Percentiles rank a stretch among this genome's conserved stretches.
These are phyloP conservation scores for Ianthella basta DNA, from an alignment of 37 sponge, comb jelly and placozoan species.

Conservation along the genomic window DNA sequence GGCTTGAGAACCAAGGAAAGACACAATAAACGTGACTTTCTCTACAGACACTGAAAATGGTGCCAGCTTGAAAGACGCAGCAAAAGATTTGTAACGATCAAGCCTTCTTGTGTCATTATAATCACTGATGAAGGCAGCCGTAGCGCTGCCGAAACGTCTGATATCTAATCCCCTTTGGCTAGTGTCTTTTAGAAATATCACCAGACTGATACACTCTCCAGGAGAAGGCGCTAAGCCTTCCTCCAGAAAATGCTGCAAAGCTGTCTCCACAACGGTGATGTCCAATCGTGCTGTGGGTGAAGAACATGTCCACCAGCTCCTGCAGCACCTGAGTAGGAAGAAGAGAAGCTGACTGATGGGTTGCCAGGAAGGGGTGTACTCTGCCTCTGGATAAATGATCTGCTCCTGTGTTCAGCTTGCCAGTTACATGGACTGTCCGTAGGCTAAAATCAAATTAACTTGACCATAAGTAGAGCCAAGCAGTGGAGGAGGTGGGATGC, in stretches of 20 bases:
- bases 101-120: too few relatives aligned
- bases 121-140: too few relatives aligned
- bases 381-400: constrained; percentile 21
- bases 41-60: background rate
- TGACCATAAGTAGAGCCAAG: too few relatives aligned
- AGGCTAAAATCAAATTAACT: background rate
- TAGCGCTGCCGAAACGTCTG: too few relatives aligned
- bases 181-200: too few relatives aligned
- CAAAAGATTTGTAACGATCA: constrained; percentile 8
- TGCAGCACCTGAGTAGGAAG: background rate
- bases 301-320: constrained; percentile 8
- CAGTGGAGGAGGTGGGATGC: too few relatives aligned
- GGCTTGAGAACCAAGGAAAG: constrained; percentile 15
- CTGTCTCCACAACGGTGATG: constrained; percentile 25
- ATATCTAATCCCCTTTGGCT: too few relatives aligned
- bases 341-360: constrained; percentile 19
- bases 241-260: constrained; percentile 21
- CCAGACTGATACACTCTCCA: too few relatives aligned
- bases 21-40: constrained; percentile 27
- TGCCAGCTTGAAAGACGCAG: background rate
- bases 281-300: constrained; percentile 11
- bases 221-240: background rate
- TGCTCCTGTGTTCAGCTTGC: background rate
- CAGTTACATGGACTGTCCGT: background rate
- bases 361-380: background rate